Evolutionary conservation across 2,888 invertebrate genomes (phyloP).

Genomic region (Mythimna albipuncta): DNA sequence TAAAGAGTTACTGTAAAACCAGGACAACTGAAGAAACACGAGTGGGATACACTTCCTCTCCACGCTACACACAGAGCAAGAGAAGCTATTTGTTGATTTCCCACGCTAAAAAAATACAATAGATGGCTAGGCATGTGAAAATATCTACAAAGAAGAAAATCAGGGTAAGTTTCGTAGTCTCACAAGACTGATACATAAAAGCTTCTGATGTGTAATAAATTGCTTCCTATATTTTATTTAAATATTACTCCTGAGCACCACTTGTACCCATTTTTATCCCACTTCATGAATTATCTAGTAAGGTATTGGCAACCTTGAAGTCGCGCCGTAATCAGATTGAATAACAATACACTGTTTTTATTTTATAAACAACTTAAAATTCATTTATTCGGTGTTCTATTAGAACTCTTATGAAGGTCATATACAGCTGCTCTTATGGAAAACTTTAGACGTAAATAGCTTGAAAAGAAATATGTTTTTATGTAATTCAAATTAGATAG

Average conservation of each 20-base stretch:
- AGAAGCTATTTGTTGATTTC: no score
- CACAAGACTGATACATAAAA: constrained; percentile 1
- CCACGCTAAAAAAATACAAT: no score
- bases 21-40: no score
- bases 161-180: constrained; percentile 7
- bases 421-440: constrained; percentile 38
- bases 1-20: no score
- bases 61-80: no score
- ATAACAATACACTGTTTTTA: constrained; percentile 58
- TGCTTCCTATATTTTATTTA: constrained; percentile 25
- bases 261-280: constrained; percentile 22
- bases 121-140: no score
- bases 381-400: constrained; percentile 55
- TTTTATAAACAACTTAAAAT: constrained; percentile 53
- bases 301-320: constrained; percentile 57
- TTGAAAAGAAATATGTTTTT: not conserved
- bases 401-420: constrained; percentile 52
- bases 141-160: not conserved
- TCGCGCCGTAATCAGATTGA: constrained; percentile 54
- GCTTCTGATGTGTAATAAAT: constrained; percentile 22
- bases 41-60: no score
- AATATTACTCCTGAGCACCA: constrained; percentile 1
- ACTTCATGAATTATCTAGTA: constrained; percentile 57
- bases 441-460: constrained; percentile 46
- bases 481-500: constrained; percentile 14